A percentile compares a stretch with the other conserved stretches of the same genome.
phyloP scores from a whole-genome alignment of 2,797 vertebrate genomes.

The Ctenosaura bakeri region DNA sequence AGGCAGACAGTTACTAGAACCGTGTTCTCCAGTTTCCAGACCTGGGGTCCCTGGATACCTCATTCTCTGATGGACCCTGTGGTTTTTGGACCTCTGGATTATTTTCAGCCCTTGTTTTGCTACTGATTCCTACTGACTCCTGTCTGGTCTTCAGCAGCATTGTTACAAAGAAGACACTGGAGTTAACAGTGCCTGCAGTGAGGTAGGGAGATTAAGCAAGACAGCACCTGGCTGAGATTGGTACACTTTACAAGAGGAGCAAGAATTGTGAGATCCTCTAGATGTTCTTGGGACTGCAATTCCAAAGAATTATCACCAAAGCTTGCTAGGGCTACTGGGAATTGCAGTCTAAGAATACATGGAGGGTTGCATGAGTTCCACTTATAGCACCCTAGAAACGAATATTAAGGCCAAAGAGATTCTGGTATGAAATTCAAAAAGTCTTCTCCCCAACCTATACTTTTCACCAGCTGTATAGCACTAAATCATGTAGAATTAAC shows the following conservation, averaged over 20 bases:
- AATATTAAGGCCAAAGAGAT: neutral
- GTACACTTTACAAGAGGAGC: too few relatives aligned
- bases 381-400: neutral
- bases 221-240: neutral
- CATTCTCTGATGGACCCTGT: too few relatives aligned
- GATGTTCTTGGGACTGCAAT: neutral
- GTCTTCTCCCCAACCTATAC: neutral
- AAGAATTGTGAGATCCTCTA: neutral
- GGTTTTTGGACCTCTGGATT: neutral
- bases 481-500: neutral
- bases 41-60: too few relatives aligned
- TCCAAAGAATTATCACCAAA: neutral
- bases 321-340: too few relatives aligned
- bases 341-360: too few relatives aligned
- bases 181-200: neutral
- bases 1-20: neutral
- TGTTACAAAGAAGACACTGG: neutral
- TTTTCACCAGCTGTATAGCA: neutral
- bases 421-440: neutral
- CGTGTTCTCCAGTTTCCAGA: too few relatives aligned
- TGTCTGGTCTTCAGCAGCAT: neutral
- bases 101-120: neutral
- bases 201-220: neutral
- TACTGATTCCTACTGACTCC: neutral
- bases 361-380: neutral